Conservation (phyloP, 2,888 invertebrate genomes). For the Nymphalis c-album region DNA sequence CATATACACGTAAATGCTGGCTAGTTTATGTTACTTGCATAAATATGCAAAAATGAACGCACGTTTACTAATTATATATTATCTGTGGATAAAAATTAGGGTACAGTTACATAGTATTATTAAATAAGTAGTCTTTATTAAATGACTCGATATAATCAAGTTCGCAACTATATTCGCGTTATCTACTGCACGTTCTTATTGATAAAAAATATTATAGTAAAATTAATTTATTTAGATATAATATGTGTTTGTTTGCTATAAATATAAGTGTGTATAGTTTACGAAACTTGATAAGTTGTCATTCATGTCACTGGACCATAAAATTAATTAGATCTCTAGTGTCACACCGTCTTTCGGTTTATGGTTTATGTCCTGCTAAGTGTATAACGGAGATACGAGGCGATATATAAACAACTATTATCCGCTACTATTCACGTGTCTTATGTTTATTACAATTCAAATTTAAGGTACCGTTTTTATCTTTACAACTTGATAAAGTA, state of each 20-base stretch:
- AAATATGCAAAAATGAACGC: no score
- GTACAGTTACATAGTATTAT: no score
- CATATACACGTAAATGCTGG: no score
- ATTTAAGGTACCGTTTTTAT: background rate
- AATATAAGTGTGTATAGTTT: background rate
- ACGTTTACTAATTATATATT: no score
- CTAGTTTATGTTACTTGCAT: no score
- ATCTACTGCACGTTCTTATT: no score
- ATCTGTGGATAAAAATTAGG: no score
- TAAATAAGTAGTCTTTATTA: no score
- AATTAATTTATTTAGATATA: background rate
- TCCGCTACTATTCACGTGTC: background rate
- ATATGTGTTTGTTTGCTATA: background rate
- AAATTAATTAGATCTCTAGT: slow-evolving; percentile 62
- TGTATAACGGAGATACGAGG: slow-evolving; percentile 25
- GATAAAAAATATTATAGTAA: background rate
- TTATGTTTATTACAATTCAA: slow-evolving; percentile 3
- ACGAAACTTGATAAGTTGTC: slow-evolving; percentile 10
- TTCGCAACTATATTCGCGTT: no score
- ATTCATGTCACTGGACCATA: slow-evolving; percentile 52
- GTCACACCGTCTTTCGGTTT: slow-evolving; percentile 46
- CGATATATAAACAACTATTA: slow-evolving; percentile 6
- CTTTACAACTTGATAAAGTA: no score
- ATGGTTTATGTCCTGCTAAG: slow-evolving; percentile 43
- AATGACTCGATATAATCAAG: no score